A percentile compares a stretch with the other conserved stretches of the same genome.
Evolutionary conservation across 1,140 invertebrate genomes (phyloP).

Genomic region (Calephelis nemesis): DNA sequence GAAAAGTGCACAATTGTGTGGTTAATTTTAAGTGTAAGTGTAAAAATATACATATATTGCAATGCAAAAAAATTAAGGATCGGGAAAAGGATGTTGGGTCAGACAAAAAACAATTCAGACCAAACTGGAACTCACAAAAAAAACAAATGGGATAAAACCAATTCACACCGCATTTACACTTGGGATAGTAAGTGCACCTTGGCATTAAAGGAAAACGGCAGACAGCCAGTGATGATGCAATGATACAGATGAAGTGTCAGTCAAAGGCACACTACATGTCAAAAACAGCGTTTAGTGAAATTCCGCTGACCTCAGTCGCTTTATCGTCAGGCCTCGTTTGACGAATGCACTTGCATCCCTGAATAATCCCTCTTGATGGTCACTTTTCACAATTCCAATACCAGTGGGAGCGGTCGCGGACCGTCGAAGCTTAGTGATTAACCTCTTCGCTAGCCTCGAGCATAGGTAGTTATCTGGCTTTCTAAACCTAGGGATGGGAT

Average conservation of each 20-base stretch:
- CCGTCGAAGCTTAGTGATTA: constrained; percentile 54
- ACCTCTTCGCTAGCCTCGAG: constrained; percentile 56
- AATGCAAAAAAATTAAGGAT: constrained; percentile 10
- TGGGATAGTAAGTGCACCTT: constrained; percentile 10
- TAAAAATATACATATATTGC: not conserved
- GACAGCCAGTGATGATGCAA: constrained; percentile 46
- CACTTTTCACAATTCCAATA: constrained; percentile 47
- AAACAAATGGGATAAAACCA: not conserved
- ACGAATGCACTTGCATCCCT: constrained; percentile 73
- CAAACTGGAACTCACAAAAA: constrained; percentile 3
- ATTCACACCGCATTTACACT: constrained; percentile 4
- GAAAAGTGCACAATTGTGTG: too few species aligned
- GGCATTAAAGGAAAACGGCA: constrained; percentile 24
- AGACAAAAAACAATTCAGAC: constrained; percentile 13
- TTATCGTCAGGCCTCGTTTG: constrained; percentile 75
- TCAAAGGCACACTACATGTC: constrained; percentile 71
- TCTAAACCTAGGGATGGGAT: constrained; percentile 72
- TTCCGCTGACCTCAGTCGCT: constrained; percentile 77
- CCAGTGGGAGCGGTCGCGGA: constrained; percentile 69
- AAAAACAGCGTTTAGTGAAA: constrained; percentile 61
- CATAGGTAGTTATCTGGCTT: constrained; percentile 77
- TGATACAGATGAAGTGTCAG: constrained; percentile 60
- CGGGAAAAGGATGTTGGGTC: not conserved
- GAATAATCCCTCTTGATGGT: constrained; percentile 66
- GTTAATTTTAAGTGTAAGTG: too few species aligned